A percentile compares a stretch with the other conserved stretches of the same genome.
Evolutionary conservation across 2,797 vertebrate genomes (phyloP).

Genomic region (Caiman crocodilus): DNA sequence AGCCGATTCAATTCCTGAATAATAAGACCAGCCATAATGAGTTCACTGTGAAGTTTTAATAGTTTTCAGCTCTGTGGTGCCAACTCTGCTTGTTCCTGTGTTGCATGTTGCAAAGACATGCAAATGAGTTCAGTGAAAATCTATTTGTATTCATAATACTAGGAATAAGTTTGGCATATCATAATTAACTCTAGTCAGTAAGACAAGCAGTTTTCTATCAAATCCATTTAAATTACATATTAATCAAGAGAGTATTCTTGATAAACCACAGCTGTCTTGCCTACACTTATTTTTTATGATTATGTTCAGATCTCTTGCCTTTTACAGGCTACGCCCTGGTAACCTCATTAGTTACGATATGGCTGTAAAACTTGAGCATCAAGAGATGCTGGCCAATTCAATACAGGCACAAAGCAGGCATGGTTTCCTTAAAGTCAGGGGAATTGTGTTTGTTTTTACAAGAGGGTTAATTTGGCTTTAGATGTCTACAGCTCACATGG

Average conservation of each 20-base stretch:
- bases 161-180: neutral
- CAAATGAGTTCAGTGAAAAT: neutral
- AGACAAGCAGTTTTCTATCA: neutral
- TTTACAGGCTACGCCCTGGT: neutral
- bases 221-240: neutral
- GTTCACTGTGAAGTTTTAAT: neutral
- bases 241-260: neutral
- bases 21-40: neutral
- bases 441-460: neutral
- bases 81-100: neutral
- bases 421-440: neutral
- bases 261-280: neutral
- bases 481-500: neutral
- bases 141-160: neutral
- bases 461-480: neutral
- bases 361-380: neutral
- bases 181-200: rapidly evolving
- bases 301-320: neutral
- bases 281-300: rapidly evolving
- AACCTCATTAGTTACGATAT: neutral
- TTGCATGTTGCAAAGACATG: neutral
- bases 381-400: neutral
- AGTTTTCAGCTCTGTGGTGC: rapidly evolving
- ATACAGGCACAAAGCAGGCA: neutral
- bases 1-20: too few relatives aligned